phyloP scores from a whole-genome alignment of 2,797 vertebrate species.

The Pipistrellus pipistrellus region DNA sequence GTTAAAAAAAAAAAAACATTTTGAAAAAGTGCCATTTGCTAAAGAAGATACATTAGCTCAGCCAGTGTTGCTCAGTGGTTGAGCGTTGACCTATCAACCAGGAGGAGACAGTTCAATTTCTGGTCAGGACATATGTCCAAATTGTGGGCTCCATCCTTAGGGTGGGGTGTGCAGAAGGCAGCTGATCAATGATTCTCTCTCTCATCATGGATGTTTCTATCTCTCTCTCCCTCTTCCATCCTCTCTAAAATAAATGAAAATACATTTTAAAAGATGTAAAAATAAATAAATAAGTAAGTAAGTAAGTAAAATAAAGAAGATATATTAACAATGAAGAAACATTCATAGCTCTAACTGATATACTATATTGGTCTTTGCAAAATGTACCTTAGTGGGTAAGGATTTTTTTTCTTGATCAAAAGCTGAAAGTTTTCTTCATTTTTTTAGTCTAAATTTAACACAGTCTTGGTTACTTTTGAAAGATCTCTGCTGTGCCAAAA shows the following conservation, averaged over 20 bases:
- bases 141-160: too few species aligned
- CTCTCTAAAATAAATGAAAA: too few species aligned
- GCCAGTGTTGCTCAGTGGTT: too few species aligned
- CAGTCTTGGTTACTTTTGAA: neutral
- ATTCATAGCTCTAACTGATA: neutral
- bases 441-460: constrained; percentile 21
- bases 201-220: too few species aligned
- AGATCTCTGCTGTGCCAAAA: neutral
- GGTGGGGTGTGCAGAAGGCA: too few species aligned
- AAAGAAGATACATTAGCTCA: neutral
- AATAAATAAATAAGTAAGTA: too few species aligned
- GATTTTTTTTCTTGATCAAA: neutral
- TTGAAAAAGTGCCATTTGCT: constrained; percentile 21
- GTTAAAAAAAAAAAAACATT: neutral
- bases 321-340: neutral
- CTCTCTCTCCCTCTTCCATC: too few species aligned
- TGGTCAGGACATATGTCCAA: too few species aligned
- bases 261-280: too few species aligned
- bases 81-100: too few species aligned
- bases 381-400: neutral
- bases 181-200: too few species aligned
- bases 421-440: neutral
- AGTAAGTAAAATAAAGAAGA: neutral
- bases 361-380: constrained; percentile 6
- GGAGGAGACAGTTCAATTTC: too few species aligned